Evolutionary conservation across 2,797 vertebrate genomes (phyloP), one percentile per base, ranked within the genome.

Genomic region (Parotocinclus haroldoi): DNA sequence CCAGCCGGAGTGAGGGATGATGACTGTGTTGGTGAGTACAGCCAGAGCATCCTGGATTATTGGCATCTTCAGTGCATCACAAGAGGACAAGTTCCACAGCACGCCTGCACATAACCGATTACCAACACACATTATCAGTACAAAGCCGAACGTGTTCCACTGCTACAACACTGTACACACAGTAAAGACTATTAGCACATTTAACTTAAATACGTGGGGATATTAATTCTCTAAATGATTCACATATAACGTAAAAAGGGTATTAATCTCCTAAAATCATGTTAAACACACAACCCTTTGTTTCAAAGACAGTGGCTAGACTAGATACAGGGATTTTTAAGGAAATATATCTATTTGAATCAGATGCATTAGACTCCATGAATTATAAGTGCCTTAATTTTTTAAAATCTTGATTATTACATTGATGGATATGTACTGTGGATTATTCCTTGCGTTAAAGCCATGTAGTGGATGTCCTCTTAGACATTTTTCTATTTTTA

Each of bases 1-100:
- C 96, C 96, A 98, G 76, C 96, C 96, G 0, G 96, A 98, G 88
- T 99, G 96, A 18, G 96, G 96, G 82, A 99, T 98, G 80, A 99
- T 98, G 84, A 99, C 96, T 7, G 96, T 92, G 38, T 98, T 98
- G 84, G 96, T 98, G 87, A 99, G 86, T 77, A 98, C 96, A 11
- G 94, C 93, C 58, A 99, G 91, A 77, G 96, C 96, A 16, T 99
- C 96, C 86, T 99, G 96, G 85, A 99, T 98, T 82, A 99, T 99
- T 74, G 96, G 96, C 96, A 99, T 99, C 89, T 99, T 99, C 82
- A 99, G 91, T 63, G 94, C 95, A 71, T 99, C 96, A 0, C 96
- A 99, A 1, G 96, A 99, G 0, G 96, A 99, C 1, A 99, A 89
- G 85, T 99, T 99, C 96, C 96, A 99, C 78, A 99, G 88, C 77